These are phyloP conservation scores for Channa maculata DNA, from an alignment of 2,113 vertebrate species.

Conservation along the genomic window DNA sequence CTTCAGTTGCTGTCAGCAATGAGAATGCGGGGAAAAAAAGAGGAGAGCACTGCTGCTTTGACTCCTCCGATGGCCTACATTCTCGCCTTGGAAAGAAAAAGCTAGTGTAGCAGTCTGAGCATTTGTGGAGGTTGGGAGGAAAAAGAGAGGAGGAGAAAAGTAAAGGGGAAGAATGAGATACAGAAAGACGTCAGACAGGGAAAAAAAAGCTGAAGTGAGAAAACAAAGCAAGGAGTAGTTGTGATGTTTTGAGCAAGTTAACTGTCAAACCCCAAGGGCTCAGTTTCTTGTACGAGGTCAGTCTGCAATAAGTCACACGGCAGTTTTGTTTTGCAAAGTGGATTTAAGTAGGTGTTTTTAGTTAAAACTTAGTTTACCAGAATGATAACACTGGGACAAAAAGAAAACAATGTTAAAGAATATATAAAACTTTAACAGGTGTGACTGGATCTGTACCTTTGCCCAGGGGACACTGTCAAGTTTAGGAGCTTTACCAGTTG, in stretches of 20 bases:
- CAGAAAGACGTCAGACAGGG: conserved; percentile 11
- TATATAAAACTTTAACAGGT: background rate
- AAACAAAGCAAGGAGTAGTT: conserved; percentile 36
- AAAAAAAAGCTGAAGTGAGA: conserved; percentile 32
- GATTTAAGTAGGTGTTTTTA: conserved; percentile 1
- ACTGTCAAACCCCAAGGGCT: conserved; percentile 19
- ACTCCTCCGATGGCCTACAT: conserved; percentile 74
- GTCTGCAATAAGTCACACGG: conserved; percentile 1
- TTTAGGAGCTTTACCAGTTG: conserved; percentile 4
- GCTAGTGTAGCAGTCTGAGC: conserved; percentile 71
- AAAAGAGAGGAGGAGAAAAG: conserved; percentile 53
- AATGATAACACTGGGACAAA: background rate
- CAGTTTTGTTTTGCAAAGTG: conserved; percentile 1
- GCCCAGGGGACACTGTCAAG: background rate
- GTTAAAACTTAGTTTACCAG: background rate
- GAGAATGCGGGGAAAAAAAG: conserved; percentile 48
- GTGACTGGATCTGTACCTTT: background rate
- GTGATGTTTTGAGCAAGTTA: conserved; percentile 7
- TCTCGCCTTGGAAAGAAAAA: conserved; percentile 53
- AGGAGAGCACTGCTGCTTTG: conserved; percentile 25
- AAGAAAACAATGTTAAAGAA: background rate
- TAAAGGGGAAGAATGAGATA: conserved; percentile 44
- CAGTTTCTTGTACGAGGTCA: conserved; percentile 11
- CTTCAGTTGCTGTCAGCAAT: conserved; percentile 39
- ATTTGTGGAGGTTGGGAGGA: conserved; percentile 62